These are phyloP conservation scores for Syritta pipiens DNA, from an alignment of 2,888 invertebrate genomes.

Conservation along the genomic window DNA sequence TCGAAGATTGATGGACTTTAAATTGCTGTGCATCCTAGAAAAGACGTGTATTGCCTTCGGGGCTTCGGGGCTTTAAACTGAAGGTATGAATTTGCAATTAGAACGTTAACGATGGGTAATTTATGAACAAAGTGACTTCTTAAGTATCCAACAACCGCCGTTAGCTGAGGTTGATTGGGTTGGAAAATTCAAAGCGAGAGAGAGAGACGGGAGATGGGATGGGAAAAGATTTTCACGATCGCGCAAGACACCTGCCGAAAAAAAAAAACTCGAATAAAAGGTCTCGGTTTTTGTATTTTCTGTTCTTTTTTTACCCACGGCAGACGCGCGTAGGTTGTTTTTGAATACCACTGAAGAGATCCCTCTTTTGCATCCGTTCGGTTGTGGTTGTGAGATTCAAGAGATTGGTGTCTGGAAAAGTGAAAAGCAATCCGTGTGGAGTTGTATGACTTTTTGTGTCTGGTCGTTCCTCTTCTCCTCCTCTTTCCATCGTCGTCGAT, in stretches of 20 bases:
- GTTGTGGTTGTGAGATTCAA: constrained; percentile 11
- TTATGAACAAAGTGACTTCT: constrained; percentile 10
- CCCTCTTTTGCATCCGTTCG: constrained; percentile 39
- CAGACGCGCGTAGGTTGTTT: constrained; percentile 62
- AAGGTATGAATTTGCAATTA: constrained; percentile 30
- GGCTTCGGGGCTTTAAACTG: neutral
- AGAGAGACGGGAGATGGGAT: no score
- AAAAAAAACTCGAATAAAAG: constrained; percentile 6
- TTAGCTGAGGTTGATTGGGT: neutral
- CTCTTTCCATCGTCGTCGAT: constrained; percentile 18
- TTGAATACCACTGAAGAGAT: constrained; percentile 34
- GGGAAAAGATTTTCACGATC: no score
- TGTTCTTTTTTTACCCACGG: no score
- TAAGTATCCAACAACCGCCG: no score
- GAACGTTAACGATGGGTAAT: constrained; percentile 29
- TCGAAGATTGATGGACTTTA: constrained; percentile 64
- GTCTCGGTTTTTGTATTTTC: constrained; percentile 31
- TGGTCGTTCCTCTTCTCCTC: neutral
- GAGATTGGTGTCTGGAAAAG: constrained; percentile 62
- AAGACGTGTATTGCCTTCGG: neutral
- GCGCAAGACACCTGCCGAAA: constrained; percentile 47
- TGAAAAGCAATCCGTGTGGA: constrained; percentile 60
- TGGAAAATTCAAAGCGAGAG: no score
- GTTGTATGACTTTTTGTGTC: constrained; percentile 13
- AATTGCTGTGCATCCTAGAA: constrained; percentile 45